These are phyloP conservation scores for Aphelenchoides fujianensis DNA, from an alignment of 1,140 invertebrate species.

Conservation along the genomic window DNA sequence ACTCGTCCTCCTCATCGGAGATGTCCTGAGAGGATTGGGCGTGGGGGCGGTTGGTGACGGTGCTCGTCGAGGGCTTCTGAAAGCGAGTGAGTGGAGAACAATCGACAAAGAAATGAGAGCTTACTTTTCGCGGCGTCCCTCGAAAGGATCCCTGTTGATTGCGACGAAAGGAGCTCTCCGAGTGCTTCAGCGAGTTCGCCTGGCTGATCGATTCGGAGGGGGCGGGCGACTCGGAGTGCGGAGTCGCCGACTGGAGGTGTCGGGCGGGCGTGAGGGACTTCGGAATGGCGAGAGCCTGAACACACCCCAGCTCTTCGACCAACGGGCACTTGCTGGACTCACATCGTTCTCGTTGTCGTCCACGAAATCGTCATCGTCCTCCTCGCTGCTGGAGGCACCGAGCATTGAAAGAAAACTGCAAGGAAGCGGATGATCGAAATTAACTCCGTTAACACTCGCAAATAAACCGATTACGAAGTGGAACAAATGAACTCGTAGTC, in stretches of 20 bases:
- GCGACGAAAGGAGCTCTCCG: constrained; percentile 46
- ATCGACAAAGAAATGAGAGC: constrained; percentile 9
- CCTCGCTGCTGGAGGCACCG: constrained; percentile 58
- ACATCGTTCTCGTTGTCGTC: constrained; percentile 41
- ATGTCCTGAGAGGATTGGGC: constrained; percentile 56
- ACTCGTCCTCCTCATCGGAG: constrained; percentile 52
- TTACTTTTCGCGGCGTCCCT: constrained; percentile 44
- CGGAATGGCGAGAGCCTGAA: constrained; percentile 31
- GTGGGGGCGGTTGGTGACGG: constrained; percentile 29
- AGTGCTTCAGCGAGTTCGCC: constrained; percentile 54
- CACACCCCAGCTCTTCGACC: constrained; percentile 14
- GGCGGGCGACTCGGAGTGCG: constrained; percentile 57
- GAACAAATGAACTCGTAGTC: too few relatives aligned
- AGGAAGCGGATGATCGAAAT: too few relatives aligned
- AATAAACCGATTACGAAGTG: too few relatives aligned
- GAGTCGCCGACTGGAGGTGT: constrained; percentile 55
- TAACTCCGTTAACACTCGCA: too few relatives aligned
- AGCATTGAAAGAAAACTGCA: too few relatives aligned
- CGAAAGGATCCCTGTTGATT: constrained; percentile 38
- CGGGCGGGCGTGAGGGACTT: constrained; percentile 26
- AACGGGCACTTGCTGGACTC: neutral
- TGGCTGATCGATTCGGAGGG: constrained; percentile 55
- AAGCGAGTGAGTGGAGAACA: too few relatives aligned
- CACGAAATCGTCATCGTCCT: constrained; percentile 54
- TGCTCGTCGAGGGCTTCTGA: constrained; percentile 38